Conservation (phyloP, 2,113 vertebrate species). For the Dasyurus viverrinus region DNA sequence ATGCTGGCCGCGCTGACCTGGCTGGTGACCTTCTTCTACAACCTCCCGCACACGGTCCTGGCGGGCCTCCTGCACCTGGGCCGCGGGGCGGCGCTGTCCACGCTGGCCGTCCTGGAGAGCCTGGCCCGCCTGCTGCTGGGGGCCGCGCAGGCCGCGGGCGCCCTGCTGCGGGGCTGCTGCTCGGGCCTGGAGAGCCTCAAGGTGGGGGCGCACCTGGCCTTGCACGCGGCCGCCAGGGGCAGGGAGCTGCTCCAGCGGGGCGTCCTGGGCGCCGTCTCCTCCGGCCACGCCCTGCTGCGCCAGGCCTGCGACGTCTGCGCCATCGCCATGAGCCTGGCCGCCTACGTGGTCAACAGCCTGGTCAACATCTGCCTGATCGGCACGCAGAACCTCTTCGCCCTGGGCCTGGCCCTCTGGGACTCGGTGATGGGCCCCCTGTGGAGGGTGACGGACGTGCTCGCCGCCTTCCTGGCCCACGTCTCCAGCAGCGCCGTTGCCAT, state of each 20-base stretch:
- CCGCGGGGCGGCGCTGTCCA: conserved; percentile 80
- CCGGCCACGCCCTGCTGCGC: conserved; percentile 83
- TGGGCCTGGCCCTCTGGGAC: conserved; percentile 86
- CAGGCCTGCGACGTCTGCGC: conserved; percentile 88
- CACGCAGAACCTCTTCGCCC: conserved; percentile 88
- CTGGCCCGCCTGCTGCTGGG: conserved; percentile 76
- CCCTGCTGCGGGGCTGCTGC: conserved; percentile 82
- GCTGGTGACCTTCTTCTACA: conserved; percentile 84
- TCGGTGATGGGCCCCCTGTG: conserved; percentile 85
- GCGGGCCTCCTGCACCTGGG: conserved; percentile 83
- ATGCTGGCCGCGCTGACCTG: conserved; percentile 86
- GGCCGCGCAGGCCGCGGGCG: conserved; percentile 74
- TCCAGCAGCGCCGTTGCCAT: conserved; percentile 91
- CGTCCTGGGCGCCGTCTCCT: conserved; percentile 81
- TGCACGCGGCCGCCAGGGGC: conserved; percentile 87
- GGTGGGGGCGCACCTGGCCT: conserved; percentile 90
- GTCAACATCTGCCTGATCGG: conserved; percentile 92
- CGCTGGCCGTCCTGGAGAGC: conserved; percentile 80
- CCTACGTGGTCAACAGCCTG: conserved; percentile 93
- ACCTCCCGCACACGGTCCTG: conserved; percentile 85
- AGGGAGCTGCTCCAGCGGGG: conserved; percentile 90
- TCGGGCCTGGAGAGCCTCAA: conserved; percentile 91
- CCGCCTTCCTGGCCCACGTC: conserved; percentile 88
- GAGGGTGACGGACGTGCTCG: conserved; percentile 85
- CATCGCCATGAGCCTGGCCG: conserved; percentile 89